Percentiles rank a stretch among this genome's conserved stretches.
Conservation (phyloP, 2,113 vertebrate genomes). For the Xenotilapia longispinis region DNA sequence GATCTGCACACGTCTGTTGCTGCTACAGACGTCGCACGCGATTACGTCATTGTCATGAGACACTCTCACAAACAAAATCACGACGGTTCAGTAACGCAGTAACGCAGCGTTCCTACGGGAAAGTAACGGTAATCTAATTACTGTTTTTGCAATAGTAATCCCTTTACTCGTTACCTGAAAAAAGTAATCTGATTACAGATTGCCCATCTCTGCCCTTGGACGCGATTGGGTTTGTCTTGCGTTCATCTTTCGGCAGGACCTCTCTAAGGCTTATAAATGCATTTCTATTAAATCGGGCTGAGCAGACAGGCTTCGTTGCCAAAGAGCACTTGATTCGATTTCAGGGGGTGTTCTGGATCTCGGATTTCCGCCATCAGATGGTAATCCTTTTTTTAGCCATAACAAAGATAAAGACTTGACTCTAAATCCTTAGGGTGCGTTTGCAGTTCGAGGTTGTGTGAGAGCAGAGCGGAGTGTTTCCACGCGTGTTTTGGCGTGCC, state of each 20-base stretch:
- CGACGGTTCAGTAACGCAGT: too few species aligned
- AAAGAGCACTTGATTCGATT: constrained; percentile 41
- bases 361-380: constrained; percentile 16
- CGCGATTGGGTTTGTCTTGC: not conserved
- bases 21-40: fast-evolving
- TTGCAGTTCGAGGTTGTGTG: not conserved
- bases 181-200: too few species aligned
- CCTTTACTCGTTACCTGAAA: too few species aligned
- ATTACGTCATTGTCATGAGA: too few species aligned
- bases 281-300: not conserved
- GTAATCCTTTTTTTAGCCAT: constrained; percentile 2
- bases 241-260: not conserved
- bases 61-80: too few species aligned
- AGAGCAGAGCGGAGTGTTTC: not conserved
- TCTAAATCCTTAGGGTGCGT: not conserved
- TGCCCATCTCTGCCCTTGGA: too few species aligned
- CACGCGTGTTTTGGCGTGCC: not conserved
- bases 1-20: too few species aligned
- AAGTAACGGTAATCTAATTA: too few species aligned
- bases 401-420: constrained; percentile 22
- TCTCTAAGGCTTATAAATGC: not conserved
- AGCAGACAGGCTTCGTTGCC: constrained; percentile 14
- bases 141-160: too few species aligned
- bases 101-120: too few species aligned
- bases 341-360: constrained; percentile 21